Base-by-base conservation (phyloP, 1,140 invertebrate genomes). In the Trichoplusia ni region DNA sequence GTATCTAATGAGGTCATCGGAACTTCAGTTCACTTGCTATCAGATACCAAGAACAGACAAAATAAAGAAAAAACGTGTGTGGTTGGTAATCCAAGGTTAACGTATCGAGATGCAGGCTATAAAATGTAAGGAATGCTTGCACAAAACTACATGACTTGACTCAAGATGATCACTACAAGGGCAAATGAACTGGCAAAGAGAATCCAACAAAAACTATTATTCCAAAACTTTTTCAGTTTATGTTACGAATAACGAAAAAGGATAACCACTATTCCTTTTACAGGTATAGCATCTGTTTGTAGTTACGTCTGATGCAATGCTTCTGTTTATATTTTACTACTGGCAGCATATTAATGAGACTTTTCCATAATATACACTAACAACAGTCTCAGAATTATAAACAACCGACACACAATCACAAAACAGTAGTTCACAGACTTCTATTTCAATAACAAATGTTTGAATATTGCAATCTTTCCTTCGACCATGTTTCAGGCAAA, bases 1-100 rank as follows among this genome's bases (percentile, higher is more conserved):
- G 19, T 42, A 42, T 21, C 18, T 42, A 49, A 31, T 14, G 29
- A 49, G 25, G 46, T 49, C n/a, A n/a, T n/a, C 25, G 14, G 29
- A 7, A 14, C 6, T 5, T 14, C 11, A n/a, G 7, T 31, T 5
- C 16, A 16, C 31, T 49, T 49, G 25, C 6, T 49, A 16, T 49
- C 46, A 49, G n/a, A n/a, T n/a, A 49, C 2, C 3, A 27, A 8
- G 44, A 49, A 29, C 25, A 16, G 25, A 18, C 14, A 49, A 29
- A 9, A 23, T 14, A 18, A 47, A 16, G 18, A 6, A 31, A 29
- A 42, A 11, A 31, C 11, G 14, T 14, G 29, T 25, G 14, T 49
- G 25, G 14, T 27, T 7, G 16, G 7, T 42, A 21, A 23, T 31
- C 23, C 25, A 29, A 31, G n/a, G 7, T 47, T 31, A 31, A 29